These are phyloP conservation scores for Drosophila lacteicornis DNA, from an alignment of 1,140 invertebrate genomes.

Conservation along the genomic window DNA sequence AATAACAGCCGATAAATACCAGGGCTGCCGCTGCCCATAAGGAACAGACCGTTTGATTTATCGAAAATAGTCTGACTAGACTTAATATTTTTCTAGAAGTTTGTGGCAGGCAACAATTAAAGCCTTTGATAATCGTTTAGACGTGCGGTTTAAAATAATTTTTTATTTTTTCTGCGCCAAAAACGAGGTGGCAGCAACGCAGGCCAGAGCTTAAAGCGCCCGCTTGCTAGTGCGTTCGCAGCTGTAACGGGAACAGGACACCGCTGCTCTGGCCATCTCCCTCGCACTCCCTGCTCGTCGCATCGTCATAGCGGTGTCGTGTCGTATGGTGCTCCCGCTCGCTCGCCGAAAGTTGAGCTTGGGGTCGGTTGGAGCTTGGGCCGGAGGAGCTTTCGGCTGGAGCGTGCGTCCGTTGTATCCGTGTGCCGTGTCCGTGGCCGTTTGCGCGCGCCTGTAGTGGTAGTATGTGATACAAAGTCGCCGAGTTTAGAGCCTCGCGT, in stretches of 20 bases:
- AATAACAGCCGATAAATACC: background rate
- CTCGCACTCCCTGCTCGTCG: background rate
- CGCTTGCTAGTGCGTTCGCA: background rate
- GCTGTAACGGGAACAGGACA: constrained; percentile 6
- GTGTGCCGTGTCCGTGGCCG: constrained; percentile 10
- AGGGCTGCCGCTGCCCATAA: background rate
- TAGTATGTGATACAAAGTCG: constrained; percentile 78
- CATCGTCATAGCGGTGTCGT: background rate
- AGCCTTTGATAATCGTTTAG: background rate
- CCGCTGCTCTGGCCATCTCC: background rate
- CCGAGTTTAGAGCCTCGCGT: constrained; percentile 65
- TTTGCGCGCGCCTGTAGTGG: constrained; percentile 48
- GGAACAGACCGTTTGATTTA: background rate
- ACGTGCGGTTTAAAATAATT: too few relatives aligned
- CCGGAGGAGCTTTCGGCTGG: constrained; percentile 5
- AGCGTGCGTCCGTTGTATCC: constrained; percentile 4
- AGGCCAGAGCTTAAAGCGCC: background rate
- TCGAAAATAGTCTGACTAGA: background rate
- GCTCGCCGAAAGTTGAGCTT: constrained; percentile 5
- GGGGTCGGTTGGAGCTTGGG: constrained; percentile 3
- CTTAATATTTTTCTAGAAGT: too few relatives aligned
- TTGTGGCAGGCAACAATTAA: background rate
- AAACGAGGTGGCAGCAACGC: background rate
- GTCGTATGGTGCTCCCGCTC: background rate
- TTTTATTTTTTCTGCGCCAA: constrained; percentile 5